Percentiles rank a stretch among this genome's conserved stretches.
phyloP scores from a whole-genome alignment of 2,888 invertebrate genomes.

The Hirtodrosophila duncani region DNA sequence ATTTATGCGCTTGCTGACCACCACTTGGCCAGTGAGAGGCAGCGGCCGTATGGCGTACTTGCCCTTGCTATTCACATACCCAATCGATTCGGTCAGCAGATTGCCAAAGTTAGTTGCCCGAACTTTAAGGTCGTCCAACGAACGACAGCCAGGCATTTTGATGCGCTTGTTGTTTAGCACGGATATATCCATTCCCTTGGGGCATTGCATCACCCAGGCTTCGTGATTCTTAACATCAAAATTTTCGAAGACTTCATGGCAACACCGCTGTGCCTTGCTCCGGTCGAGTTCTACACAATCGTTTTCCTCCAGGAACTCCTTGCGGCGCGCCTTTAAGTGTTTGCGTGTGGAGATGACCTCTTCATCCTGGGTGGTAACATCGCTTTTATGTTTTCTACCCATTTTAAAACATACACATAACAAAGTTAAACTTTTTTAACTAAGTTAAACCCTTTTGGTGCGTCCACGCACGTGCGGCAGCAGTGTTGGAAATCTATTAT shows the following conservation, averaged over 20 bases:
- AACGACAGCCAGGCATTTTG: conserved; percentile 50
- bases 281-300: conserved; percentile 5
- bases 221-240: conserved; percentile 40
- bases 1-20: conserved; percentile 42
- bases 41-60: conserved; percentile 30
- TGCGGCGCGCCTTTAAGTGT: conserved; percentile 1
- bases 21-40: conserved; percentile 30
- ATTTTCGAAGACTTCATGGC: conserved; percentile 8
- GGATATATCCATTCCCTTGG: conserved; percentile 27
- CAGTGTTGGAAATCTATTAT: conserved; percentile 7
- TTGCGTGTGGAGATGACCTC: too few relatives aligned
- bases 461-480: conserved; percentile 10
- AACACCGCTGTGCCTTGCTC: background rate
- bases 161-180: conserved; percentile 26
- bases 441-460: conserved; percentile 3
- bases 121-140: conserved; percentile 35
- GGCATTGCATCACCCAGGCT: conserved; percentile 56
- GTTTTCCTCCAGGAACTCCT: conserved; percentile 38
- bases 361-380: too few relatives aligned
- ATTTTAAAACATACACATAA: too few relatives aligned
- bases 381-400: too few relatives aligned
- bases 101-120: conserved; percentile 19
- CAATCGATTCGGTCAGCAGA: conserved; percentile 20
- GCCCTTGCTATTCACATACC: conserved; percentile 38
- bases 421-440: background rate